Evolutionary conservation across 2,888 invertebrate genomes (phyloP).

Genomic region (Trilocha varians): DNA sequence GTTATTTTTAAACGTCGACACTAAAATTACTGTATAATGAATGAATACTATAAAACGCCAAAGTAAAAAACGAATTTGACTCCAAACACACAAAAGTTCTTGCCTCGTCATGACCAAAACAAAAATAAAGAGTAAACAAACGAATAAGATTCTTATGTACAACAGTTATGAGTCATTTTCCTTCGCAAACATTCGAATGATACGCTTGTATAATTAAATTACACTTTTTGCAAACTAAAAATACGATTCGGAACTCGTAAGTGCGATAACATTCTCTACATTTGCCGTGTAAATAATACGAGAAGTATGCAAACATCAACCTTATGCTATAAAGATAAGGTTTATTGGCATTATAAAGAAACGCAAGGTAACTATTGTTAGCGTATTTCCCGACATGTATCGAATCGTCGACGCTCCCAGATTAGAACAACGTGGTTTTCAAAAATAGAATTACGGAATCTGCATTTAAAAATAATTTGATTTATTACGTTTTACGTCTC

Average conservation of each 20-base stretch:
- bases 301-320: not conserved
- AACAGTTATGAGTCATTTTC: not conserved
- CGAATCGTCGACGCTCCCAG: conserved; percentile 19
- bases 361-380: not conserved
- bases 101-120: too few species aligned
- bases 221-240: not conserved
- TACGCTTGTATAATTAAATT: not conserved
- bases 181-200: not conserved
- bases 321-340: not conserved
- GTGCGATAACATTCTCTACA: not conserved
- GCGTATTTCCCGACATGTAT: conserved; percentile 11
- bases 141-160: not conserved
- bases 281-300: not conserved
- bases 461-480: conserved; percentile 25
- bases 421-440: conserved; percentile 24
- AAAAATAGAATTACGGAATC: conserved; percentile 26
- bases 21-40: too few species aligned
- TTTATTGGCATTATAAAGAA: not conserved
- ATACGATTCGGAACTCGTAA: not conserved
- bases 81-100: too few species aligned
- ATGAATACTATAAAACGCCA: too few species aligned
- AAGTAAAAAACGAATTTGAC: too few species aligned
- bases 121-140: not conserved
- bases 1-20: too few species aligned
- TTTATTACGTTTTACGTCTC: conserved; percentile 6